Evolutionary conservation across 2,113 vertebrate genomes (phyloP).

Genomic region (Larimichthys polyactis): DNA sequence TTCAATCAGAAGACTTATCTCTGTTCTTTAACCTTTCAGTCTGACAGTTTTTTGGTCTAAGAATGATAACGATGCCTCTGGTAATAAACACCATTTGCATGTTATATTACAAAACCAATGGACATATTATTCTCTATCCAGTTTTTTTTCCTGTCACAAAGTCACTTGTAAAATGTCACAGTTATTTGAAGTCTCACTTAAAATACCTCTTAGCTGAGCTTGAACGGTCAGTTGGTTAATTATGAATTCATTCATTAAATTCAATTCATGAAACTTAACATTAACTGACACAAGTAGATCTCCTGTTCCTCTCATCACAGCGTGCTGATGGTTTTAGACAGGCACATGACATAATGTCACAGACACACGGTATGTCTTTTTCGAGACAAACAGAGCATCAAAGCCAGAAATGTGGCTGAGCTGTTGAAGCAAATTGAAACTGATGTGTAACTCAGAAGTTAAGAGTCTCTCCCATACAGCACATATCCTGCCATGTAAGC

Average conservation of each 20-base stretch:
- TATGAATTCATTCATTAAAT: constrained; percentile 34
- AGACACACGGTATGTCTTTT: neutral
- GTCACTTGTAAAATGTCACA: constrained; percentile 44
- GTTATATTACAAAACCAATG: neutral
- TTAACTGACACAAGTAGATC: constrained; percentile 18
- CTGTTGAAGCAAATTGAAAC: neutral
- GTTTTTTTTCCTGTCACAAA: constrained; percentile 26
- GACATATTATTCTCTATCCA: neutral
- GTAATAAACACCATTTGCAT: neutral
- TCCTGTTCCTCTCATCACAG: constrained; percentile 17
- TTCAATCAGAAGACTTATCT: neutral
- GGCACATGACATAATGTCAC: neutral
- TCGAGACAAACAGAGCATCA: constrained; percentile 4
- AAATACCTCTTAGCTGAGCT: constrained; percentile 11
- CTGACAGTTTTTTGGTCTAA: neutral
- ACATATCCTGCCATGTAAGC: neutral
- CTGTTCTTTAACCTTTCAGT: neutral
- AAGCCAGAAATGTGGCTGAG: constrained; percentile 17
- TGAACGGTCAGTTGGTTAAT: constrained; percentile 30
- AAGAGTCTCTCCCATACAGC: neutral
- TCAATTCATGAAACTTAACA: constrained; percentile 38
- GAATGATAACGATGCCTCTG: neutral
- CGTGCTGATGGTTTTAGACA: constrained; percentile 9
- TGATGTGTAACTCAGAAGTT: neutral
- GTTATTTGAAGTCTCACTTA: constrained; percentile 15